Percentiles rank a stretch among this genome's conserved stretches.
Evolutionary conservation across 2,888 invertebrate genomes (phyloP).

Genomic region (Eumerus sabulonum): DNA sequence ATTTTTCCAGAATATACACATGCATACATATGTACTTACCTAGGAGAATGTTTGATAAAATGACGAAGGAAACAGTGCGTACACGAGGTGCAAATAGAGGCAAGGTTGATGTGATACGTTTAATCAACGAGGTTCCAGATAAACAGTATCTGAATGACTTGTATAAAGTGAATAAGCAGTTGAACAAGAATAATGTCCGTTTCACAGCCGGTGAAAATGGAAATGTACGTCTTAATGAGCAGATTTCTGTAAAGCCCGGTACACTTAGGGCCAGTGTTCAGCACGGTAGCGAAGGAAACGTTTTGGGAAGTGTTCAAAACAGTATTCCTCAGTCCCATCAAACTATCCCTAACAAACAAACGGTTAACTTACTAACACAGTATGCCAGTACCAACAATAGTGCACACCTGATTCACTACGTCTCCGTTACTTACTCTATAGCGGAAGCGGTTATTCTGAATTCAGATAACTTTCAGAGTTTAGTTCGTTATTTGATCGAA

Average conservation of each 20-base stretch:
- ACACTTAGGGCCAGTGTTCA: conserved; percentile 74
- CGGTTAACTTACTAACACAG: conserved; percentile 12
- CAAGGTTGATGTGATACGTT: conserved; percentile 75
- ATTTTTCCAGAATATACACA: too few relatives aligned
- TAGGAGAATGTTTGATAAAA: conserved; percentile 75
- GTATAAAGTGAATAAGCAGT: conserved; percentile 71
- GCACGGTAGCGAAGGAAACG: conserved; percentile 72
- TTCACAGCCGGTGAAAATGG: conserved; percentile 73
- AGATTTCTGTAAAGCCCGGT: conserved; percentile 71
- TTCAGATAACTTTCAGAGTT: conserved; percentile 35
- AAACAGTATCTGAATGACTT: conserved; percentile 76
- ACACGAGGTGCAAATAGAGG: conserved; percentile 71
- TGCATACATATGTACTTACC: too few relatives aligned
- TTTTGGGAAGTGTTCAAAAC: conserved; percentile 71
- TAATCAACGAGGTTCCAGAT: conserved; percentile 74
- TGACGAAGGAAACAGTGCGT: conserved; percentile 74
- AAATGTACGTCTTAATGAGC: conserved; percentile 73
- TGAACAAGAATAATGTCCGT: conserved; percentile 72
- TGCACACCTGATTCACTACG: conserved; percentile 4
- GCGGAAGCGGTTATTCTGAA: conserved; percentile 3
- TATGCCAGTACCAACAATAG: conserved; percentile 23
- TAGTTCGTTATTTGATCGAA: conserved; percentile 16
- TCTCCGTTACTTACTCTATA: background rate
- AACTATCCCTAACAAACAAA: conserved; percentile 21
- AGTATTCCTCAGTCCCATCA: conserved; percentile 71